Conservation (phyloP, 2,888 invertebrate species). For the Mythimna lalbum region DNA sequence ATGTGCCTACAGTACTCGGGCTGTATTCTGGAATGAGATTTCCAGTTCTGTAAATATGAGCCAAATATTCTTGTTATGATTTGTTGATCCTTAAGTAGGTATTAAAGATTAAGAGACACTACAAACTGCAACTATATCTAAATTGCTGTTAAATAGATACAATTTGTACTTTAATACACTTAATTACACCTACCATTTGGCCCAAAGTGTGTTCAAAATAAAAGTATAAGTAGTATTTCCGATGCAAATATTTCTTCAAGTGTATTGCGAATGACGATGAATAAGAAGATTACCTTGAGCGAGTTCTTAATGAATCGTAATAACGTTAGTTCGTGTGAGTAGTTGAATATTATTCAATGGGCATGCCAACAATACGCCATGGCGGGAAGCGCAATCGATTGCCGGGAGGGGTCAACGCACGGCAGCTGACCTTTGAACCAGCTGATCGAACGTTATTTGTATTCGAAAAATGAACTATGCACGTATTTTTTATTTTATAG, state of each 20-base stretch:
- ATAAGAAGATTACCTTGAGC: slow-evolving; percentile 51
- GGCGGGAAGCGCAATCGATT: slow-evolving; percentile 89
- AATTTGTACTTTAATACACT: not conserved
- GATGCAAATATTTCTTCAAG: slow-evolving; percentile 29
- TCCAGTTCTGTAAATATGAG: slow-evolving; percentile 13
- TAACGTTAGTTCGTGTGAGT: slow-evolving; percentile 51
- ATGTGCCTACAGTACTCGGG: slow-evolving; percentile 37
- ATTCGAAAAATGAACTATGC: slow-evolving; percentile 59
- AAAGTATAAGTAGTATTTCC: slow-evolving; percentile 10
- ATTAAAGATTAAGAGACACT: not conserved
- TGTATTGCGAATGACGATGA: slow-evolving; percentile 38
- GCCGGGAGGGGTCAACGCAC: slow-evolving; percentile 84
- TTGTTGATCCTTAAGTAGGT: slow-evolving; percentile 7
- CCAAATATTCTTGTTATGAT: slow-evolving; percentile 17
- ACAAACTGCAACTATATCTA: not conserved
- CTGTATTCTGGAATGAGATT: slow-evolving; percentile 35
- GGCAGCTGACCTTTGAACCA: slow-evolving; percentile 89
- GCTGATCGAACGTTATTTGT: slow-evolving; percentile 81
- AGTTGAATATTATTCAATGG: slow-evolving; percentile 81
- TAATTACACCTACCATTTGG: not conserved
- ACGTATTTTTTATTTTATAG: slow-evolving; percentile 28
- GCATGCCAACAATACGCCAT: slow-evolving; percentile 79
- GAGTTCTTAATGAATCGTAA: slow-evolving; percentile 54
- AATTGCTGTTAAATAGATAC: not conserved
- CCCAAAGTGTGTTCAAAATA: not conserved